phyloP scores from a whole-genome alignment of 2,888 invertebrate genomes.

The Phyllotreta striolata region DNA sequence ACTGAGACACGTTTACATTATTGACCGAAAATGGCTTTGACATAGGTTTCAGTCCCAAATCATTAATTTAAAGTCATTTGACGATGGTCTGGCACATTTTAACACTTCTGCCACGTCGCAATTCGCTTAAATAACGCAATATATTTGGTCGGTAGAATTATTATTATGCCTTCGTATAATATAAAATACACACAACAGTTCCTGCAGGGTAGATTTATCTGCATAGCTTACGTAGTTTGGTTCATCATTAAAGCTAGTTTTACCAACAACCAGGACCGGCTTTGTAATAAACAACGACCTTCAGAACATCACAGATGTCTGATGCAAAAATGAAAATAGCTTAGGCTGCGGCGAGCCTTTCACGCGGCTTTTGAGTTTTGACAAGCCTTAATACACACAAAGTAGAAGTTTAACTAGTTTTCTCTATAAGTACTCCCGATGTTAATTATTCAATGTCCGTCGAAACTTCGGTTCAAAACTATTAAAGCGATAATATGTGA shows the following conservation, averaged over 20 bases:
- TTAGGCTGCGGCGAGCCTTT: background rate
- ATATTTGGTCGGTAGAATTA: too few relatives aligned
- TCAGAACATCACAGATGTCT: too few relatives aligned
- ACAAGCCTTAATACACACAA: constrained; percentile 18
- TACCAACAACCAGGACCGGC: too few relatives aligned
- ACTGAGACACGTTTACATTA: constrained; percentile 12
- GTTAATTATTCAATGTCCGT: constrained; percentile 23
- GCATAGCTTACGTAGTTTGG: too few relatives aligned
- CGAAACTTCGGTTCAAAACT: constrained; percentile 21
- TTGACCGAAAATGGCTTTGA: constrained; percentile 14
- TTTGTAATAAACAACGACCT: too few relatives aligned
- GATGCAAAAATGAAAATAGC: too few relatives aligned
- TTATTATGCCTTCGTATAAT: too few relatives aligned
- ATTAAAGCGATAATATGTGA: constrained; percentile 17
- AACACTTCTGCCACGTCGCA: constrained; percentile 9
- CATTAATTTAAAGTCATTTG: constrained; percentile 20
- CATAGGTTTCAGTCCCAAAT: constrained; percentile 8
- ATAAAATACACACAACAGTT: too few relatives aligned
- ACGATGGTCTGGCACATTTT: constrained; percentile 21
- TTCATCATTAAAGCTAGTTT: too few relatives aligned
- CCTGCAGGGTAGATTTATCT: too few relatives aligned
- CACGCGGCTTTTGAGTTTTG: constrained; percentile 12
- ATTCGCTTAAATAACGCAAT: constrained; percentile 5
- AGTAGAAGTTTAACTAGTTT: constrained; percentile 26
- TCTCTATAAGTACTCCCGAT: constrained; percentile 14